Conservation (phyloP, 2,888 invertebrate genomes). For the Drosophila maculinotata region DNA sequence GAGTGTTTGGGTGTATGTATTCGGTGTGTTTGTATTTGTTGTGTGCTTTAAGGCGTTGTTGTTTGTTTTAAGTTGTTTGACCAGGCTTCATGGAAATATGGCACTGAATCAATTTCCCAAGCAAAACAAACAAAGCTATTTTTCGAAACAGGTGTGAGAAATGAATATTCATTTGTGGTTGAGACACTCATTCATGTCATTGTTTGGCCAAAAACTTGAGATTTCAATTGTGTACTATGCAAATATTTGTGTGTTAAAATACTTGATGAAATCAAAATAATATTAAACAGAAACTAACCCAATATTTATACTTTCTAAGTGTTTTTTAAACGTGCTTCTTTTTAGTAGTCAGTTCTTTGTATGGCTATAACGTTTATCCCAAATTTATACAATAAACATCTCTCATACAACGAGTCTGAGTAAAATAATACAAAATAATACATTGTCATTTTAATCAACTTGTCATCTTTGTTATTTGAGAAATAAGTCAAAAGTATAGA, state of each 20-base stretch:
- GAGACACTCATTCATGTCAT: not conserved
- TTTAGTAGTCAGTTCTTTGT: too few relatives aligned
- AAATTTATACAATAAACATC: too few relatives aligned
- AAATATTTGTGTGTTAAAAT: slow-evolving; percentile 25
- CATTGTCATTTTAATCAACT: not conserved
- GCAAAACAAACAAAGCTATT: slow-evolving; percentile 35
- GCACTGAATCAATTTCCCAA: slow-evolving; percentile 43
- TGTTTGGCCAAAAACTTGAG: slow-evolving; percentile 15
- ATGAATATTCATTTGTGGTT: slow-evolving; percentile 30
- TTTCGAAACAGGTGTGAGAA: slow-evolving; percentile 19
- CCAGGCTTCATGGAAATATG: slow-evolving; percentile 32
- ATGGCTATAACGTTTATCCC: too few relatives aligned
- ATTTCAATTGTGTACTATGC: slow-evolving; percentile 6
- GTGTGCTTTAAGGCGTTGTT: slow-evolving; percentile 19
- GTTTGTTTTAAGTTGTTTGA: slow-evolving; percentile 43
- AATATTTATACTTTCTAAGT: not conserved
- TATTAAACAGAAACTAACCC: not conserved
- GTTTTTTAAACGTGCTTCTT: not conserved
- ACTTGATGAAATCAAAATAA: slow-evolving; percentile 14
- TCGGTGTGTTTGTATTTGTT: not conserved
- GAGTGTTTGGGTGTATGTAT: slow-evolving; percentile 4
- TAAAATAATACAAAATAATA: not conserved
- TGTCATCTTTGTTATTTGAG: slow-evolving; percentile 21
- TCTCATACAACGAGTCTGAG: too few relatives aligned
- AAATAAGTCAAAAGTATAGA: slow-evolving; percentile 1